phyloP scores from a whole-genome alignment of 2,888 invertebrate species.

The Melanostoma scalare region DNA sequence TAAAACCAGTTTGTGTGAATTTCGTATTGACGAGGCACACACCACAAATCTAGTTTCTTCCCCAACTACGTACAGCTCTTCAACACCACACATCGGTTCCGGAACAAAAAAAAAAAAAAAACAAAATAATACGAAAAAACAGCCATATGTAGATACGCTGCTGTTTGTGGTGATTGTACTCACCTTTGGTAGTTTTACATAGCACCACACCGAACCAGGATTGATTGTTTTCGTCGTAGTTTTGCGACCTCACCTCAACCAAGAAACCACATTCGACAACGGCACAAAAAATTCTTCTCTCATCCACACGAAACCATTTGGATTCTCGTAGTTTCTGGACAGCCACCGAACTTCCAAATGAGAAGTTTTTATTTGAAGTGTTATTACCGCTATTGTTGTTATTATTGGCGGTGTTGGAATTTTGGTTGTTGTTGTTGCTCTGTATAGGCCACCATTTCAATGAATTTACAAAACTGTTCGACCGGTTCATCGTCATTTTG shows the following conservation, averaged over 20 bases:
- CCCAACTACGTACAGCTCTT: too few relatives aligned
- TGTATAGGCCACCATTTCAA: slow-evolving; percentile 81
- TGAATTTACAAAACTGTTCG: slow-evolving; percentile 81
- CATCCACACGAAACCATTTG: slow-evolving; percentile 89
- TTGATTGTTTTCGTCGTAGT: slow-evolving; percentile 80
- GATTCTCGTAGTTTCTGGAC: slow-evolving; percentile 88
- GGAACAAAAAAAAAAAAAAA: too few relatives aligned
- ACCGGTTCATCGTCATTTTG: slow-evolving; percentile 79
- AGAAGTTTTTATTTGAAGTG: slow-evolving; percentile 76
- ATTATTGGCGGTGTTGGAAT: slow-evolving; percentile 44
- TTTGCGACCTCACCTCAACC: slow-evolving; percentile 85
- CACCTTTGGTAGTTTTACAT: slow-evolving; percentile 89
- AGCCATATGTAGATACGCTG: too few relatives aligned
- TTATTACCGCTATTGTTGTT: slow-evolving; percentile 82
- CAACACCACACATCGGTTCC: too few relatives aligned
- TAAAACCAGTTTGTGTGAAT: slow-evolving; percentile 23
- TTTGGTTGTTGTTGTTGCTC: slow-evolving; percentile 75
- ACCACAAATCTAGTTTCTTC: background rate
- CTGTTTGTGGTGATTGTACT: slow-evolving; percentile 59
- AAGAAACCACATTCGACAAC: slow-evolving; percentile 89
- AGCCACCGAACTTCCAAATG: slow-evolving; percentile 86
- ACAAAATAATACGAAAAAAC: too few relatives aligned
- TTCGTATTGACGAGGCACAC: background rate
- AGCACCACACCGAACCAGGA: slow-evolving; percentile 87
- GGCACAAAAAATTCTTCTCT: slow-evolving; percentile 87